phyloP scores from a whole-genome alignment of 1,140 invertebrate species.

The Macrocentrus cingulum region DNA sequence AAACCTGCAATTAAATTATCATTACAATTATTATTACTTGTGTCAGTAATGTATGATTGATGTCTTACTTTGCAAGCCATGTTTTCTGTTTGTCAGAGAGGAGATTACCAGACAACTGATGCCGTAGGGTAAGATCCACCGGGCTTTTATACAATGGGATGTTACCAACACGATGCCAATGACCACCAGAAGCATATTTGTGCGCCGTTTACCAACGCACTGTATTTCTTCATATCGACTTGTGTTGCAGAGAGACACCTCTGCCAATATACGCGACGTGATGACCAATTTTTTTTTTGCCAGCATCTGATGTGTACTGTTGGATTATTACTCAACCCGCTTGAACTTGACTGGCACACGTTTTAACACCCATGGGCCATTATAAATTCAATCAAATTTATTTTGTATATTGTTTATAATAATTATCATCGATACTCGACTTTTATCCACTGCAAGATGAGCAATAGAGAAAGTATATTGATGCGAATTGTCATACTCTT shows the following conservation, averaged over 20 bases:
- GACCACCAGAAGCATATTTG: constrained; percentile 35
- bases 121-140: constrained; percentile 44
- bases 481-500: no score
- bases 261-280: constrained; percentile 51
- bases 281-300: constrained; percentile 37
- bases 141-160: constrained; percentile 51
- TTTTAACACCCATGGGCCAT: not conserved
- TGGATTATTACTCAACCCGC: no score
- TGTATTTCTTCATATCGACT: constrained; percentile 50
- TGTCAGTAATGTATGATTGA: no score
- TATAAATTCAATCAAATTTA: not conserved
- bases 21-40: no score
- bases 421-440: no score
- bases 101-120: constrained; percentile 52
- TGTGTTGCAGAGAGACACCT: constrained; percentile 1
- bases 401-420: no score
- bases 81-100: constrained; percentile 43
- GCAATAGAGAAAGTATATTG: constrained; percentile 19
- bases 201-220: constrained; percentile 39
- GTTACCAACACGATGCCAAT: constrained; percentile 18
- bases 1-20: not conserved
- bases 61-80: constrained; percentile 54
- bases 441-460: not conserved
- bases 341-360: constrained; percentile 1
- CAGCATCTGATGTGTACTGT: no score